A percentile compares a stretch with the other conserved stretches of the same genome.
Conservation (phyloP, 1,140 invertebrate species). For the Heliothis virescens region DNA sequence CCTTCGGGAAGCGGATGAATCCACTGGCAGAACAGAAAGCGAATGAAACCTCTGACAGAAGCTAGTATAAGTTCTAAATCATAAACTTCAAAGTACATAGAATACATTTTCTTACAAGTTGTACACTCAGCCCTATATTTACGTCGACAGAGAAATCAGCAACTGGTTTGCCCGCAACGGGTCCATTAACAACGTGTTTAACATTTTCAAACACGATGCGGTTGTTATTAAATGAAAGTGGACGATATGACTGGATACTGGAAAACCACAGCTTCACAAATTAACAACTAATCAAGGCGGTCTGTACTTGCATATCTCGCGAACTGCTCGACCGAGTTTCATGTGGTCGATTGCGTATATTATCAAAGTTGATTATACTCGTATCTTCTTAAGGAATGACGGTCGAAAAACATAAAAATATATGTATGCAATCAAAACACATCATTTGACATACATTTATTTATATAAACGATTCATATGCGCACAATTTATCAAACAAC, state of each 20-base stretch:
- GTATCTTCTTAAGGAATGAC: too few species aligned
- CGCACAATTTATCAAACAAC: slow-evolving; percentile 26
- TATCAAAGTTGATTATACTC: not conserved
- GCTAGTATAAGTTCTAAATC: too few species aligned
- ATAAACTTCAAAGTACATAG: too few species aligned
- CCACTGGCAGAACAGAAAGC: too few species aligned
- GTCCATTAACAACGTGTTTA: slow-evolving; percentile 61
- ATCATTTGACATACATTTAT: slow-evolving; percentile 31
- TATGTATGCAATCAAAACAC: slow-evolving; percentile 11
- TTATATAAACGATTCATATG: not conserved
- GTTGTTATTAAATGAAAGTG: slow-evolving; percentile 60
- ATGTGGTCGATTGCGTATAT: not conserved
- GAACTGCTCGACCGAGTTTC: not conserved
- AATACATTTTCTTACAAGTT: slow-evolving; percentile 6
- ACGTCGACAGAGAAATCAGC: slow-evolving; percentile 61
- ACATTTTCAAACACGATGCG: slow-evolving; percentile 36
- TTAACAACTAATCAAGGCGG: not conserved
- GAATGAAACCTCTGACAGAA: too few species aligned
- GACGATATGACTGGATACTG: slow-evolving; percentile 22
- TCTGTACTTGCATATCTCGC: not conserved
- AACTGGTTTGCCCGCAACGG: slow-evolving; percentile 60
- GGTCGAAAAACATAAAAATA: not conserved
- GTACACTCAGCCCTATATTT: slow-evolving; percentile 35
- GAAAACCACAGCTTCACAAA: not conserved
- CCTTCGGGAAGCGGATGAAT: too few species aligned